Base-by-base conservation (phyloP, 2,113 vertebrate species). In the Alethe diademata region DNA sequence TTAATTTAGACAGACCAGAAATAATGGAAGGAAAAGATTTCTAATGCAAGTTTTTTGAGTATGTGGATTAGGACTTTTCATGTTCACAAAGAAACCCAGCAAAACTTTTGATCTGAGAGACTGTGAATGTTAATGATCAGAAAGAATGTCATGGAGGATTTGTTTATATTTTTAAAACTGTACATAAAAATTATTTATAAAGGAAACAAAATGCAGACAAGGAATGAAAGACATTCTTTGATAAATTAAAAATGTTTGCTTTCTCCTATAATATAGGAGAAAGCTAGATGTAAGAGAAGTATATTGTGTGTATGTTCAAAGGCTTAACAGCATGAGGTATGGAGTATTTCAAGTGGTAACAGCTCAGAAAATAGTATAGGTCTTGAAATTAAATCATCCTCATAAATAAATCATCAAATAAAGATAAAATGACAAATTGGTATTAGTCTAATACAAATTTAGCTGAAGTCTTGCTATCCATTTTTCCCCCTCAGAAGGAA, bases 191-290 rank as follows among this genome's bases (percentile, higher is more conserved):
- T 92, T 94, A 96, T 95, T 95, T 94, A 94, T 95, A 92, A 97
- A 94, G 93, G 86, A 95, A 95, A 96, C 96, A 97, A 97, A 96
- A 95, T 92, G 91, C 93, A 95, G 53, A 69, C 61, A 95, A 92
- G 90, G 90, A 96, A 95, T 92, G 92, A 95, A 93, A 96, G 95
- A 66, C 82, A 36, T 86, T 86, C 95, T 96, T 97, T 96, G 96
- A 96, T 97, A 95, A 96, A 97, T 96, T 95, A 95, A 96, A 95
- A 96, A 97, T 97, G 95, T 88, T 96, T 92, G 48, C 82, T 92
- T 96, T 96, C 93, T 93, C 56, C 72, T 75, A 42, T 88, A 92
- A 93, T 4, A 40, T 64, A 83, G 26, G 26, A 93, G 92, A 90
- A 92, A 90, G 74, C 51, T 90, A 92, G 93, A 95, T 90, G 88